A percentile compares a stretch with the other conserved stretches of the same genome.
phyloP scores from a whole-genome alignment of 2,888 invertebrate species.

The Callyntrura guangdongensis region DNA sequence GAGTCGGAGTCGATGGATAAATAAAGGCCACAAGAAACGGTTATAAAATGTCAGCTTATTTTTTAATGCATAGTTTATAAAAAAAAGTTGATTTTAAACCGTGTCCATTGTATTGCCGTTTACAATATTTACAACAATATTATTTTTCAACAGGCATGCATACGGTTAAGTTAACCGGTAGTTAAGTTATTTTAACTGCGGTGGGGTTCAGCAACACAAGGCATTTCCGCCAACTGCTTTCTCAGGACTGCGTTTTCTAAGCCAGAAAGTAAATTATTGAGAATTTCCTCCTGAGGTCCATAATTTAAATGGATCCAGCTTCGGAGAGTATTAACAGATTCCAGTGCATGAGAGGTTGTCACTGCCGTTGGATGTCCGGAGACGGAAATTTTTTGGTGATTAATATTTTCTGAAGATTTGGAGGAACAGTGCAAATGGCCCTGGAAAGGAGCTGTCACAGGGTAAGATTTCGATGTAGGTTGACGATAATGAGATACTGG shows the following conservation, averaged over 20 bases:
- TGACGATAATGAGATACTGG: neutral
- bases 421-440: neutral
- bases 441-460: neutral
- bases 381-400: neutral
- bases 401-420: neutral
- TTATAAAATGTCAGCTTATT: no score
- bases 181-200: no score
- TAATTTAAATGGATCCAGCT: slow-evolving; percentile 61
- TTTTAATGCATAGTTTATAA: no score
- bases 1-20: no score
- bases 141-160: no score
- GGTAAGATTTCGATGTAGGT: neutral
- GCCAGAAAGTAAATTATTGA: slow-evolving; percentile 59
- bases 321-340: neutral
- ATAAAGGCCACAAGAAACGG: no score
- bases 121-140: no score
- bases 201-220: no score
- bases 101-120: no score
- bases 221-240: slow-evolving; percentile 17
- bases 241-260: slow-evolving; percentile 68
- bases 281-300: slow-evolving; percentile 47
- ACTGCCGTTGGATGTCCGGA: slow-evolving; percentile 25
- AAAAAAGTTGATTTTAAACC: no score
- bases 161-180: no score
- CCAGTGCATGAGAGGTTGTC: no score